Evolutionary conservation across 1,140 invertebrate genomes (phyloP).

Genomic region (Eciton burchellii): DNA sequence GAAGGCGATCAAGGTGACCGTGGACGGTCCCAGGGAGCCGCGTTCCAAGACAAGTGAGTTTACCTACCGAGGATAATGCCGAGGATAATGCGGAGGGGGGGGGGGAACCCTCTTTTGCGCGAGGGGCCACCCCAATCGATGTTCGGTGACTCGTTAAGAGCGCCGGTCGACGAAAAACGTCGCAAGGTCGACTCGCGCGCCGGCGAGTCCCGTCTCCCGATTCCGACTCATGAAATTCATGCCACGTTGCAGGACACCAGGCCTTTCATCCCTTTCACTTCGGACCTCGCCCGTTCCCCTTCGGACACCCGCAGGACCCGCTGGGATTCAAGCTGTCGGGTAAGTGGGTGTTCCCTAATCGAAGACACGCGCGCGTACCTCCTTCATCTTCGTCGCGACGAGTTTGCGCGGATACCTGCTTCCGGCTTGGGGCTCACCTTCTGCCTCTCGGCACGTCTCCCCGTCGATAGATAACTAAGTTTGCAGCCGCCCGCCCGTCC

Average conservation of each 20-base stretch:
- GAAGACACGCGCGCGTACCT: slow-evolving; percentile 42
- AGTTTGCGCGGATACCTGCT: slow-evolving; percentile 48
- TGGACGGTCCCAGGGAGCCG: slow-evolving; percentile 98
- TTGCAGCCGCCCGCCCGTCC: slow-evolving; percentile 70
- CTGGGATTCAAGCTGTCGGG: slow-evolving; percentile 94
- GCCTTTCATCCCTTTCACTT: slow-evolving; percentile 95
- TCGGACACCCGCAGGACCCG: slow-evolving; percentile 91
- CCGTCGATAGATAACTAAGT: slow-evolving; percentile 82
- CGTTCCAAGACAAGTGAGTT: slow-evolving; percentile 95
- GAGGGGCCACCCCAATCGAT: background rate
- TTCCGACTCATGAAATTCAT: slow-evolving; percentile 69
- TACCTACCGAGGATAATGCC: slow-evolving; percentile 67
- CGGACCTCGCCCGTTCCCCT: slow-evolving; percentile 91
- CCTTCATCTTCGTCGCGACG: slow-evolving; percentile 38
- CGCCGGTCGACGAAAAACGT: background rate
- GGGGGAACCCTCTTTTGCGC: background rate
- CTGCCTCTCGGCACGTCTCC: slow-evolving; percentile 57
- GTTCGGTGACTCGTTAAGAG: background rate
- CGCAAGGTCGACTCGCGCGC: background rate
- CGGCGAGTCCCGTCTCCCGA: background rate
- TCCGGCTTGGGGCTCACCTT: slow-evolving; percentile 56
- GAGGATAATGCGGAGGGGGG: slow-evolving; percentile 65
- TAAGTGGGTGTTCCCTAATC: slow-evolving; percentile 84
- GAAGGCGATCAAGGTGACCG: slow-evolving; percentile 99
- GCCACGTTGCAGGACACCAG: slow-evolving; percentile 89